Percentiles rank a stretch among this genome's conserved stretches.
Evolutionary conservation across 2,888 invertebrate genomes (phyloP).

Genomic region (Hypolimnas misippus): DNA sequence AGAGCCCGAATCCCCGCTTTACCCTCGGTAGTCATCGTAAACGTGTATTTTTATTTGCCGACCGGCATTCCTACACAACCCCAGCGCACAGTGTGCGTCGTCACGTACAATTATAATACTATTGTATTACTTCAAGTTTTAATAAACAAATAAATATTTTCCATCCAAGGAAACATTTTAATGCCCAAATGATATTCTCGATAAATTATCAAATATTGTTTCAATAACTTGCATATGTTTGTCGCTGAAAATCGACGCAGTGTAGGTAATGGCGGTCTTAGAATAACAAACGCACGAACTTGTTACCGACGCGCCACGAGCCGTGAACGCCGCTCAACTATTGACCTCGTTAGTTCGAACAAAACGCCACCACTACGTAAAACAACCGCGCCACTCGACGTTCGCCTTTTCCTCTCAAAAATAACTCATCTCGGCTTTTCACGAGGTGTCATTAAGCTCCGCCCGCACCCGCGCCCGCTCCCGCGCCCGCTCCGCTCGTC

Average conservation of each 20-base stretch:
- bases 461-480: slow-evolving; percentile 51
- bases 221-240: slow-evolving; percentile 17
- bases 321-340: slow-evolving; percentile 67
- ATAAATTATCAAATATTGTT: slow-evolving; percentile 6
- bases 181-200: not conserved
- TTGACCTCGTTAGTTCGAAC: slow-evolving; percentile 82
- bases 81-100: too few species aligned
- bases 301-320: slow-evolving; percentile 59
- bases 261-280: slow-evolving; percentile 41
- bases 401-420: slow-evolving; percentile 82
- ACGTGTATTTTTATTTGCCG: too few species aligned
- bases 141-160: too few species aligned
- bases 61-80: too few species aligned
- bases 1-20: too few species aligned
- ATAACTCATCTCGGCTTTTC: slow-evolving; percentile 82
- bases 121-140: too few species aligned
- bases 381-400: slow-evolving; percentile 78
- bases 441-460: slow-evolving; percentile 81
- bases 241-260: slow-evolving; percentile 25
- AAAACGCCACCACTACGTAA: slow-evolving; percentile 71
- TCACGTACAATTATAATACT: too few species aligned
- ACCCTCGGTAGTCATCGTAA: too few species aligned
- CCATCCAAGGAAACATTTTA: not conserved
- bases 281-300: slow-evolving; percentile 54
- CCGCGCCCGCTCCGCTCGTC: slow-evolving; percentile 55